Evolutionary conservation across 2,888 invertebrate species (phyloP), one percentile per base, ranked within the genome.

Genomic region (Rhagonycha fulva): DNA sequence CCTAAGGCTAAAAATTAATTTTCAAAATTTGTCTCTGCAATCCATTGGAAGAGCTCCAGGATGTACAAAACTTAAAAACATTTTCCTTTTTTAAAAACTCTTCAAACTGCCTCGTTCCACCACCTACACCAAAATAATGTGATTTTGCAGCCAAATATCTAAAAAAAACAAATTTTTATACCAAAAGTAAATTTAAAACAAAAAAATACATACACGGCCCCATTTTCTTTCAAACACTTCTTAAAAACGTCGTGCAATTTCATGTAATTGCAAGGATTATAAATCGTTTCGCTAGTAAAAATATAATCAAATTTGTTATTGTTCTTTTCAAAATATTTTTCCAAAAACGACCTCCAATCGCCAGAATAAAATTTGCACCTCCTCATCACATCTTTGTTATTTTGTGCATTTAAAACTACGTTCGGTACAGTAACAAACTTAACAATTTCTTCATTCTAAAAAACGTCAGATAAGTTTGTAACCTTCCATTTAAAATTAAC

Each of bases 71-170:
- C 26, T 88, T 83, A 82, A 96, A 92, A 62, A 86, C 82, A 24
- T 88, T 88, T 83, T 91, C 90, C 68, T 89, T 87, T 75, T 88
- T 84, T 7, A 97, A 82, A 70, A 90, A 86, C 66, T 91, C 86
- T 86, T 94, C 91, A 89, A 98, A 98, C 81, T 94, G 91, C 79
- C 92, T 88, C 62, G 93, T 89, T 11, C 96, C 94, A 70, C 98
- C 98, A 11, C 98, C 98, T 23, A 98, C 96, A 79, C 98, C 98
- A 90, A 98, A 98, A 87, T 99, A 99, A 87, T 94, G 93, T 12
- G 92, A 92, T 90, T 98, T 99, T 3, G 96, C 98, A 71, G 97
- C 98, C 74, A 98, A 87, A 86, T 92, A 93, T 79, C 91, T 88
- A 60, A 60, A 32, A 62, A 61, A 68, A 24, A 14, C 24, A 30